These are phyloP conservation scores for Bombylius major DNA, from an alignment of 2,888 invertebrate genomes.

Conservation along the genomic window DNA sequence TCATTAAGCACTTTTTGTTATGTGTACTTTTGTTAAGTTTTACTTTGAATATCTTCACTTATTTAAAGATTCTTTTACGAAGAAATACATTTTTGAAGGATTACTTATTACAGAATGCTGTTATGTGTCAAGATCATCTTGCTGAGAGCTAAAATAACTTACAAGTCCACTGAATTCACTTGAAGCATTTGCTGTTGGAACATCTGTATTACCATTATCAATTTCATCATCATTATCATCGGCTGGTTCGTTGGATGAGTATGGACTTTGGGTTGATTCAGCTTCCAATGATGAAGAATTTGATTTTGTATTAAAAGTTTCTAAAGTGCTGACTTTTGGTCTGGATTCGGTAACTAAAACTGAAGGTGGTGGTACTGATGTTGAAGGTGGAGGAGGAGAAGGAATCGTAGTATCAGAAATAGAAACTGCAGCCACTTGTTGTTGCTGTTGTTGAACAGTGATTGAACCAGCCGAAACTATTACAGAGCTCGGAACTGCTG, in stretches of 20 bases:
- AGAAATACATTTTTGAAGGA: too few species aligned
- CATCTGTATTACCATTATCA: slow-evolving; percentile 22
- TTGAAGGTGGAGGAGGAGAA: not conserved
- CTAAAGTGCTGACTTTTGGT: slow-evolving; percentile 31
- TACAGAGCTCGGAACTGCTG: slow-evolving; percentile 20
- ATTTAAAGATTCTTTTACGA: too few species aligned
- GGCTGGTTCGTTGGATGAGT: slow-evolving; percentile 14
- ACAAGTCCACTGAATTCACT: slow-evolving; percentile 83
- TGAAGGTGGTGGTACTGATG: slow-evolving; percentile 20
- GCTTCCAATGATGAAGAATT: slow-evolving; percentile 17
- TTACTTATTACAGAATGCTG: slow-evolving; percentile 17
- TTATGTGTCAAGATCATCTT: slow-evolving; percentile 77
- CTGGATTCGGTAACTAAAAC: slow-evolving; percentile 1
- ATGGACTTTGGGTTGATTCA: slow-evolving; percentile 19
- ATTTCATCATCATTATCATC: slow-evolving; percentile 15
- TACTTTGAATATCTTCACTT: too few species aligned
- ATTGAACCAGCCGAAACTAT: slow-evolving; percentile 18
- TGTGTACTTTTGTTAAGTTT: too few species aligned
- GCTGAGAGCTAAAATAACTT: slow-evolving; percentile 84
- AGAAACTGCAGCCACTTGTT: slow-evolving; percentile 11
- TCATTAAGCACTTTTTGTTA: too few species aligned
- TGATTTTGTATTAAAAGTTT: slow-evolving; percentile 24
- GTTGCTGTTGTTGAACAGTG: not conserved
- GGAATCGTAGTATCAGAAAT: slow-evolving; percentile 15
- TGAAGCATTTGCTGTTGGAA: slow-evolving; percentile 30